Base-by-base conservation (phyloP, 2,888 invertebrate species). In the Lacanobia oleracea region DNA sequence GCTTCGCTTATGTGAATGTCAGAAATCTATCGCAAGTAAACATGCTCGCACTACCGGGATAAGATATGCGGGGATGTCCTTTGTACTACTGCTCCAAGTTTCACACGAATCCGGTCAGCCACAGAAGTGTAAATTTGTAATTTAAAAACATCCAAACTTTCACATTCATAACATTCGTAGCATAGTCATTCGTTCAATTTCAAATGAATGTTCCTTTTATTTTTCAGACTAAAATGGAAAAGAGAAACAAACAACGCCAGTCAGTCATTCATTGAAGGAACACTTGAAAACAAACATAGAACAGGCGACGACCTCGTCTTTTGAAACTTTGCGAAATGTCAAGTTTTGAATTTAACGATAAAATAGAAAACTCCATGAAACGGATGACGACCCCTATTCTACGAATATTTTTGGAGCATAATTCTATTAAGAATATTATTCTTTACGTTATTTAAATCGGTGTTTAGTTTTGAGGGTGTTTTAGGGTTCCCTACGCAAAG, bases 271-370 rank as follows among this genome's bases (percentile, higher is more conserved):
- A 56, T 56, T 23, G 12, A 45, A 60, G 14, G 0, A 61, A 57
- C 33, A 33, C 27, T 74, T 65, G 48, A 72, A 75, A 74, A 64
- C 45, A 75, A 37, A 56, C 67, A 75, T 64, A 45, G 37, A 67
- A 10, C 60, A 74, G 60, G n/a, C 67, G 60, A 74, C 50, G 81
- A 77, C 64, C 75, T 48, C 64, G 63, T 56, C 81, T 67, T 18
- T 43, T 54, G 51, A 66, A 69, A 78, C 72, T 72, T 81, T 63
- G 65, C n/a, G n/a, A 72, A 82, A 72, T 72, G 65, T 68, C 68
- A 72, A 82, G 81, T 81, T 79, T 79, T 72, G 65, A 76, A 76
- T 76, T 79, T 79, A 37, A 73, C 73, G 60, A 73, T 65, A 79
- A 65, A 79, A 65, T 56, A 65, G 61, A 79, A 72, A 64, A 60